Percentiles rank a stretch among this genome's conserved stretches.
Evolutionary conservation across 2,888 invertebrate species (phyloP).

Genomic region (Pammene aurita): DNA sequence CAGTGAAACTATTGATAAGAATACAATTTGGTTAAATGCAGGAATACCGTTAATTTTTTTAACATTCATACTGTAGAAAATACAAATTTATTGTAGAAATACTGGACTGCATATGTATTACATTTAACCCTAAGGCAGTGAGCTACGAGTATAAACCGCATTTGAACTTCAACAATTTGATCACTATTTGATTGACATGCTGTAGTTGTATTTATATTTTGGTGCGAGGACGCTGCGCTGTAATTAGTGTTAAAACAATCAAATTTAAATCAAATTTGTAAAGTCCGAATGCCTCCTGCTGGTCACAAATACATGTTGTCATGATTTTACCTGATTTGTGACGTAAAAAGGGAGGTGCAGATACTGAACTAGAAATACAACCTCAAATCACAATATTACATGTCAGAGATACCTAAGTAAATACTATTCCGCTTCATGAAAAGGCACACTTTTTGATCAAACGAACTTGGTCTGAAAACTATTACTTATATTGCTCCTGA

Average conservation of each 20-base stretch:
- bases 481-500: constrained; percentile 18
- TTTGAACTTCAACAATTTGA: too few relatives aligned
- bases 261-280: too few relatives aligned
- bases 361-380: neutral
- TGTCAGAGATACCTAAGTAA: neutral
- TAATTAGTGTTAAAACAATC: neutral
- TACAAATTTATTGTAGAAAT: neutral
- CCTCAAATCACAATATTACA: neutral
- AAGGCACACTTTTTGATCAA: constrained; percentile 62
- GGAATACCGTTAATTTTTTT: neutral
- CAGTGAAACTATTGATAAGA: neutral
- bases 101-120: neutral
- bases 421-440: constrained; percentile 41
- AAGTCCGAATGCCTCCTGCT: too few relatives aligned
- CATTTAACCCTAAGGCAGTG: too few relatives aligned
- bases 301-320: too few relatives aligned
- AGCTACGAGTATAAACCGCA: too few relatives aligned
- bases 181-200: too few relatives aligned
- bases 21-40: constrained; percentile 22
- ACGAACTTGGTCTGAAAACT: constrained; percentile 53
- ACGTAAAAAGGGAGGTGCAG: neutral
- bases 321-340: neutral
- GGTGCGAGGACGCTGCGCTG: too few relatives aligned
- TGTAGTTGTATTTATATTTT: too few relatives aligned
- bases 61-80: neutral